phyloP scores from a whole-genome alignment of 1,140 invertebrate species.

The Lordiphosa clarofinis region DNA sequence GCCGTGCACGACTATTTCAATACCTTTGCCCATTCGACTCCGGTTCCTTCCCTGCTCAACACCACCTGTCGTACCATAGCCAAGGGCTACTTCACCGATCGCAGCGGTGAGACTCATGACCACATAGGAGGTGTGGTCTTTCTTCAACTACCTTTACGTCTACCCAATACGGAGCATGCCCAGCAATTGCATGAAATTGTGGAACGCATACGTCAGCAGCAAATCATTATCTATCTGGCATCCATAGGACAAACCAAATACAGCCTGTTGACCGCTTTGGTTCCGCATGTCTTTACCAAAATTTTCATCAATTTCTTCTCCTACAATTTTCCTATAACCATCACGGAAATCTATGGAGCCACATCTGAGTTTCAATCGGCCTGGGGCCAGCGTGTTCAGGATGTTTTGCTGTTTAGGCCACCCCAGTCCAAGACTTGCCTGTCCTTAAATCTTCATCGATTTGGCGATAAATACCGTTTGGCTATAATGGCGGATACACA shows the following conservation, averaged over 20 bases:
- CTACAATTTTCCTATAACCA: constrained; percentile 85
- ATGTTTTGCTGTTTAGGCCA: constrained; percentile 88
- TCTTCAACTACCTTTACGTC: constrained; percentile 79
- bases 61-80: constrained; percentile 80
- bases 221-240: constrained; percentile 85
- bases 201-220: constrained; percentile 82
- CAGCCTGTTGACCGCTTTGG: constrained; percentile 84
- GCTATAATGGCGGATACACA: constrained; percentile 89
- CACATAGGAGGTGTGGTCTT: constrained; percentile 80
- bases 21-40: constrained; percentile 28
- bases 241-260: constrained; percentile 85
- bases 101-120: constrained; percentile 52
- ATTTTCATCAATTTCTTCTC: constrained; percentile 86
- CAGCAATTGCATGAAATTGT: constrained; percentile 82
- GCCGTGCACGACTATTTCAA: constrained; percentile 70
- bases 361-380: constrained; percentile 79
- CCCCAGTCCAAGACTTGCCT: constrained; percentile 90
- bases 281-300: constrained; percentile 85
- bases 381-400: constrained; percentile 85
- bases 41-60: constrained; percentile 75
- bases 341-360: constrained; percentile 84
- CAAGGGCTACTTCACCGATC: constrained; percentile 72
- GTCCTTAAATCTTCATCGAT: constrained; percentile 88
- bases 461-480: constrained; percentile 84
- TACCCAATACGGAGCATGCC: constrained; percentile 67